phyloP scores from a whole-genome alignment of 2,797 vertebrate genomes.

The Malacoctenus gilli region DNA sequence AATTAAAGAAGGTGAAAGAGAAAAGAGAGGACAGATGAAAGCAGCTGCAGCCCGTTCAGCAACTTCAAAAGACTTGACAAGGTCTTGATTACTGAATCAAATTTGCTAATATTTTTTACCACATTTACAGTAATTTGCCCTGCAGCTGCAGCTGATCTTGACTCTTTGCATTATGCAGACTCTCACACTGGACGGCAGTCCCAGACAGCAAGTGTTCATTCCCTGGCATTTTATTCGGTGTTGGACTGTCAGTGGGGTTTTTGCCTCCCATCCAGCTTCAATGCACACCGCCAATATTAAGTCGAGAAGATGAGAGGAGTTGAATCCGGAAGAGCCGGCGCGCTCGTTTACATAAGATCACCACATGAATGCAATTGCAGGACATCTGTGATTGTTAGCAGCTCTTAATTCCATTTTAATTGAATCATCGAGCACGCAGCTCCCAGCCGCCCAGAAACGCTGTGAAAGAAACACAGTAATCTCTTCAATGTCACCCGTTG shows the following conservation, averaged over 20 bases:
- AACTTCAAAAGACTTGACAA: constrained; percentile 6
- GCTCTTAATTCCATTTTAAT: constrained; percentile 53
- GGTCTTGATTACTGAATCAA: constrained; percentile 7
- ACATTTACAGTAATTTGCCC: constrained; percentile 20
- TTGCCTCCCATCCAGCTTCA: constrained; percentile 19
- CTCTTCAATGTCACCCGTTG: constrained; percentile 50
- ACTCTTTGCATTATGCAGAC: constrained; percentile 2
- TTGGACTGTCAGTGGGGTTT: constrained; percentile 21
- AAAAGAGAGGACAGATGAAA: constrained; percentile 13
- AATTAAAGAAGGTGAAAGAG: constrained; percentile 10
- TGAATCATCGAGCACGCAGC: constrained; percentile 39
- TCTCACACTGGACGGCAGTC: background rate
- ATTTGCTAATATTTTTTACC: background rate
- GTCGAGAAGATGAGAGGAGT: constrained; percentile 1
- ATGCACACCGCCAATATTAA: constrained; percentile 34
- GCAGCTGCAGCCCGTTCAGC: background rate
- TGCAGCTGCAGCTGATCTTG: constrained; percentile 6
- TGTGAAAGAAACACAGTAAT: constrained; percentile 49
- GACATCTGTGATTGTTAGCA: constrained; percentile 46
- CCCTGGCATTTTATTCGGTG: constrained; percentile 31
- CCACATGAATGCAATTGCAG: constrained; percentile 30
- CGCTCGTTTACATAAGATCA: constrained; percentile 51
- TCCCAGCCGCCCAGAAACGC: constrained; percentile 36
- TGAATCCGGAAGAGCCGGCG: constrained; percentile 6
- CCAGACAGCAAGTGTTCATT: constrained; percentile 17